Conservation (phyloP, 2,888 invertebrate genomes). For the Mythimna impura region DNA sequence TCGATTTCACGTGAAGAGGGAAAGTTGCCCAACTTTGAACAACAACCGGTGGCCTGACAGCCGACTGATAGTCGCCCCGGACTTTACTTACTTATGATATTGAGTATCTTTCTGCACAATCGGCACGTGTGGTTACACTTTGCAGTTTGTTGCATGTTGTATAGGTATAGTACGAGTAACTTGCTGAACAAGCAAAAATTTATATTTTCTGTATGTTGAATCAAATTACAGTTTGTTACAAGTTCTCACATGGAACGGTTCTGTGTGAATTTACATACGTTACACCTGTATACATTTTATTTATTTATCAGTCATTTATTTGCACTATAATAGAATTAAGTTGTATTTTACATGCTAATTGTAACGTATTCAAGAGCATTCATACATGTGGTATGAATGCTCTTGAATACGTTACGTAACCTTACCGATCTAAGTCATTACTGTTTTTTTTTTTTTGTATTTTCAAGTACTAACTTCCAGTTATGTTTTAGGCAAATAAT, state of each 20-base stretch:
- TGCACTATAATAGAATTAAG: not conserved
- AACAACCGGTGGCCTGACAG: slow-evolving; percentile 73
- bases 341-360: not conserved
- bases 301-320: not conserved
- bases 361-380: not conserved
- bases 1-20: slow-evolving; percentile 83
- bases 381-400: too few species aligned
- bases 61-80: slow-evolving; percentile 65
- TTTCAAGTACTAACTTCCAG: too few species aligned
- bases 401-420: too few species aligned
- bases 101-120: slow-evolving; percentile 29
- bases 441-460: too few species aligned
- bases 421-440: not conserved
- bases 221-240: slow-evolving; percentile 30
- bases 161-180: not conserved
- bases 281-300: not conserved
- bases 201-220: slow-evolving; percentile 19
- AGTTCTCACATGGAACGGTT: not conserved
- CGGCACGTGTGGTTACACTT: slow-evolving; percentile 13
- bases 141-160: slow-evolving; percentile 34
- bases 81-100: slow-evolving; percentile 45
- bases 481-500: slow-evolving; percentile 10
- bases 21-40: slow-evolving; percentile 79
- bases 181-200: slow-evolving; percentile 16
- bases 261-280: not conserved